These are phyloP conservation scores for Cenopis cana DNA, from an alignment of 2,888 invertebrate genomes.

Conservation along the genomic window DNA sequence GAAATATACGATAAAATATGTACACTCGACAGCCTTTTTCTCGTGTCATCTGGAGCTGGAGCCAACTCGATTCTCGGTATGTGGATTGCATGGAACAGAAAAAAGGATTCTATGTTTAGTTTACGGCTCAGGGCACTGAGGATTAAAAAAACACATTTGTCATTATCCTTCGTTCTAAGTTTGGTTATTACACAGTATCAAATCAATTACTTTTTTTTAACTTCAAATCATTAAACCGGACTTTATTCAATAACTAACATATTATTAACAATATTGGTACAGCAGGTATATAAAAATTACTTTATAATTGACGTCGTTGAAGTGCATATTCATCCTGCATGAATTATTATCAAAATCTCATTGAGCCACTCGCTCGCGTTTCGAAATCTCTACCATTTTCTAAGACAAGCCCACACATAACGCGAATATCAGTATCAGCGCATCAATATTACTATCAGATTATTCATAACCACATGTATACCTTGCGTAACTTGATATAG, in stretches of 20 bases:
- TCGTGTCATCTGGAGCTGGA: background rate
- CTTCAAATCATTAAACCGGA: no score
- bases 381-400: slow-evolving; percentile 36
- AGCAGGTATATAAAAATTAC: no score
- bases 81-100: background rate
- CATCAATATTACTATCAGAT: slow-evolving; percentile 51
- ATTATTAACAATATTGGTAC: no score
- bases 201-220: background rate
- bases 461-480: slow-evolving; percentile 42
- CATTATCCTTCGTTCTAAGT: no score
- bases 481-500: slow-evolving; percentile 60
- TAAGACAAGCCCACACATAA: slow-evolving; percentile 28
- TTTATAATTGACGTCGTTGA: background rate
- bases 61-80: background rate
- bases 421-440: slow-evolving; percentile 46
- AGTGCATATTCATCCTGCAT: background rate
- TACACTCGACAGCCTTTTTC: background rate
- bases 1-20: background rate
- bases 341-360: background rate
- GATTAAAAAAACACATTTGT: no score
- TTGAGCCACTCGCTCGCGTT: background rate
- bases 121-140: no score
- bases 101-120: background rate
- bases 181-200: background rate
- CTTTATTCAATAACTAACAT: no score